Base-by-base conservation (phyloP, 2,113 vertebrate genomes). In the Phoenicopterus ruber region DNA sequence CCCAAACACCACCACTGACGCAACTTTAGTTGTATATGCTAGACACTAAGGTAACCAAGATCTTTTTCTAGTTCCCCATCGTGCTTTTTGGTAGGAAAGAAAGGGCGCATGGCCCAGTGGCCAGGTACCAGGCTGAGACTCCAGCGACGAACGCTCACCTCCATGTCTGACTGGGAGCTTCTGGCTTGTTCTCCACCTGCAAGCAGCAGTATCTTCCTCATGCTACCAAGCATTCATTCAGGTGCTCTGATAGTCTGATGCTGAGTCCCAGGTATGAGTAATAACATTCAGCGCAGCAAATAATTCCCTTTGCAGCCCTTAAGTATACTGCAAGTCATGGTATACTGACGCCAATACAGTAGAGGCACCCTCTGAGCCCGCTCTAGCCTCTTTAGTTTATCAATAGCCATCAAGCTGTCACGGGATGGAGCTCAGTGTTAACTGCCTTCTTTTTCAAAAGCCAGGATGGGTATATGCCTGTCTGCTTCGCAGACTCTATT, bases 341-440 rank as follows among this genome's bases (percentile, higher is more conserved):
- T 9, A 31, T 0, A 0, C 28, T 34, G 59, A 59, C 0, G 4
- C 28, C 44, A 55, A 2, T 1, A 7, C 17, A 47, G 57, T 20
- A 69, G 24, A 47, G 29, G 38, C 50, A 66, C 4, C 4, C 47
- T 63, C 19, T 8, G 61, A 76, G 57, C 22, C 34, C 0, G 0
- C 65, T 42, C 47, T 63, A 55, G 47, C 32, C 63, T 36, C 5
- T 12, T 57, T 5, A 65, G 25, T 13, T 46, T 7, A 46, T 17
- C 82, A 55, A 11, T 0, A 70, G 55, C 24, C 3, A 2, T n/a
- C 49, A n/a, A 69, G 49, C 31, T 62, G 55, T 15, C 79, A 76
- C 2, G 9, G 34, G 46, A 86, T 1, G 4, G 49, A 86, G 31
- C 50, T 84, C 72, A 40, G 31, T 11, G 77, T 55, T 55, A 69